Percentiles rank a stretch among this genome's conserved stretches.
Conservation (phyloP, 2,888 invertebrate genomes). For the Yponomeuta plumbellus region DNA sequence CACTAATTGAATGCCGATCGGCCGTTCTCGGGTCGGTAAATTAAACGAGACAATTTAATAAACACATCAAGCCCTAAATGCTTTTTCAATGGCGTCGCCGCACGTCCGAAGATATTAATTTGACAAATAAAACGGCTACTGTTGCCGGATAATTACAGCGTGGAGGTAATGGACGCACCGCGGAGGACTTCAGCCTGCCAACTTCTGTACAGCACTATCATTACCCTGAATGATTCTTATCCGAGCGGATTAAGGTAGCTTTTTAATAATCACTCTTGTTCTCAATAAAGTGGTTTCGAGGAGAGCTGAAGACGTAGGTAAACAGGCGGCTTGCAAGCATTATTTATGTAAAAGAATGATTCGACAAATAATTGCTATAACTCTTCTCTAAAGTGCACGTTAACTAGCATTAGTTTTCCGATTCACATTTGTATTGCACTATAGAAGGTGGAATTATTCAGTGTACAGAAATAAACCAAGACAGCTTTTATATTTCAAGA, state of each 20-base stretch:
- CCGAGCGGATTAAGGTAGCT: neutral
- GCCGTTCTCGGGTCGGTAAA: slow-evolving; percentile 38
- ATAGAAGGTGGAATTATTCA: neutral
- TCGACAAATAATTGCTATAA: slow-evolving; percentile 12
- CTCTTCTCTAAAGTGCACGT: neutral
- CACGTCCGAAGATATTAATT: slow-evolving; percentile 60
- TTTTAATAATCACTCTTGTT: neutral
- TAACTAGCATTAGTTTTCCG: neutral
- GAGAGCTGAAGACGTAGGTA: slow-evolving; percentile 8
- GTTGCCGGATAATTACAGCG: slow-evolving; percentile 48
- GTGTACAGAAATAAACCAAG: neutral
- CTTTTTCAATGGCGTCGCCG: slow-evolving; percentile 63
- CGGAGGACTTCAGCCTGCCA: neutral
- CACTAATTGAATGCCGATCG: slow-evolving; percentile 3
- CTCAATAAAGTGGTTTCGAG: neutral
- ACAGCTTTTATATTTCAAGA: neutral
- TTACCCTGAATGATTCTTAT: neutral
- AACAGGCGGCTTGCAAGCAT: slow-evolving; percentile 1
- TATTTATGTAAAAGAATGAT: slow-evolving; percentile 14
- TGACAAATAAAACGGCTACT: slow-evolving; percentile 52
- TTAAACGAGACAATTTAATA: slow-evolving; percentile 69
- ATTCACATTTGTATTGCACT: neutral
- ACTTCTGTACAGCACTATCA: neutral
- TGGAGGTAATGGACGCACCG: slow-evolving; percentile 6
- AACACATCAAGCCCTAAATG: slow-evolving; percentile 67